A percentile compares a stretch with the other conserved stretches of the same genome.
phyloP scores from a whole-genome alignment of 64 coral and sea anemone genomes.

The Stichodactyla helianthus region DNA sequence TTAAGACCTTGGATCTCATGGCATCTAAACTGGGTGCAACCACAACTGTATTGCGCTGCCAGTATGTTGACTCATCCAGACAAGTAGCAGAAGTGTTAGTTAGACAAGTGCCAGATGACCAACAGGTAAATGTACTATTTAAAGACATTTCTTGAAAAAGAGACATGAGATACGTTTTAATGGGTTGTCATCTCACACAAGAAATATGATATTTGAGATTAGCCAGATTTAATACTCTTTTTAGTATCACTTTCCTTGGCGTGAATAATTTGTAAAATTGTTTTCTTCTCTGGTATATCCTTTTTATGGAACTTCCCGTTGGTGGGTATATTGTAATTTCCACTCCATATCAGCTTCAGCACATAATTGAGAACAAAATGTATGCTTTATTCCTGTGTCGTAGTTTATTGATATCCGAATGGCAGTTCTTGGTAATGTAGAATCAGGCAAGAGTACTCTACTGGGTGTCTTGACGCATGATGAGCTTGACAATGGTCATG shows the following conservation, averaged over 20 bases:
- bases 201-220: too few relatives aligned
- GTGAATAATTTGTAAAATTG: too few relatives aligned
- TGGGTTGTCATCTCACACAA: too few relatives aligned
- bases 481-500: slow-evolving; percentile 94
- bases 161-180: too few relatives aligned
- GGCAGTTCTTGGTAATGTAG: slow-evolving; percentile 95
- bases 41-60: slow-evolving; percentile 65
- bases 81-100: slow-evolving; percentile 87
- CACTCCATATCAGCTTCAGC: background rate
- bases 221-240: too few relatives aligned
- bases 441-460: slow-evolving; percentile 93
- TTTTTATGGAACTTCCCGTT: too few relatives aligned
- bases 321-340: too few relatives aligned
- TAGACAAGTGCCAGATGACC: slow-evolving; percentile 90
- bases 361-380: background rate
- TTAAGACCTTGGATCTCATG: slow-evolving; percentile 78
- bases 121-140: slow-evolving; percentile 51
- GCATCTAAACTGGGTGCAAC: slow-evolving; percentile 73
- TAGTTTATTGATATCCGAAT: slow-evolving; percentile 95
- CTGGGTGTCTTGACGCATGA: slow-evolving; percentile 90
- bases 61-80: slow-evolving; percentile 53
- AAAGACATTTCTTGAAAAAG: too few relatives aligned
- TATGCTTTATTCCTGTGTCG: background rate
- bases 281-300: too few relatives aligned
- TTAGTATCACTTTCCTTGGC: too few relatives aligned